Evolutionary conservation across 2,113 vertebrate genomes (phyloP).

Genomic region (Pachyramphus minor): DNA sequence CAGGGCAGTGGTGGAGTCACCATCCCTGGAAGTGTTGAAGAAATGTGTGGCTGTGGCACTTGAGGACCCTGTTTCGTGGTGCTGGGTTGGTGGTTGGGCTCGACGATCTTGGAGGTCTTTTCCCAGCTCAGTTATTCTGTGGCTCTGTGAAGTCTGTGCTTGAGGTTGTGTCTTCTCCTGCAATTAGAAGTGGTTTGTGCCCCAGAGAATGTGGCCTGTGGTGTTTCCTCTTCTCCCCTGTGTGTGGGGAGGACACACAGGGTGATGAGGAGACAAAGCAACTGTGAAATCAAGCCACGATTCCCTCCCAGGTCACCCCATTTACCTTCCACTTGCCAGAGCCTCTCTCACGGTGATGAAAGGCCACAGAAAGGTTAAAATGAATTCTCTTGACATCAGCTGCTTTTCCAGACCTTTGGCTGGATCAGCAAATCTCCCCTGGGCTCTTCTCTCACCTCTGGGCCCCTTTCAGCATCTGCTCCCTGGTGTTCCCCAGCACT

Average conservation of each 20-base stretch:
- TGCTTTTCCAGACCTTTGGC: not conserved
- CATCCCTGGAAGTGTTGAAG: not conserved
- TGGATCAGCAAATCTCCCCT: not conserved
- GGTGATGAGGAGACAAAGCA: fast-evolving
- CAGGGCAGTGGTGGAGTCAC: fast-evolving
- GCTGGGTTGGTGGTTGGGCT: not conserved
- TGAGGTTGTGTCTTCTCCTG: not conserved
- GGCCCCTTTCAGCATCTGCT: not conserved
- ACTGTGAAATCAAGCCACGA: fast-evolving
- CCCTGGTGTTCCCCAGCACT: not conserved
- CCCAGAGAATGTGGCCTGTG: fast-evolving
- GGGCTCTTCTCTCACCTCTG: not conserved
- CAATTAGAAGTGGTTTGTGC: not conserved
- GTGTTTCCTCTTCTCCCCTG: not conserved
- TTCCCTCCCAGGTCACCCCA: not conserved
- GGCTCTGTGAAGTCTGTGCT: not conserved
- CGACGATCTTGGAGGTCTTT: not conserved
- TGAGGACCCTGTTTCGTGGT: fast-evolving
- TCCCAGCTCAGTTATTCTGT: not conserved
- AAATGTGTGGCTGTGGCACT: not conserved
- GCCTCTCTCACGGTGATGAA: not conserved
- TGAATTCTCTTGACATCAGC: not conserved
- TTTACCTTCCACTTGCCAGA: not conserved
- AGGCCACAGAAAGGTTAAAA: not conserved
- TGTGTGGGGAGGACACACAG: fast-evolving